Evolutionary conservation across 2,888 invertebrate species (phyloP).

Genomic region (Lacanobia wlatinum): DNA sequence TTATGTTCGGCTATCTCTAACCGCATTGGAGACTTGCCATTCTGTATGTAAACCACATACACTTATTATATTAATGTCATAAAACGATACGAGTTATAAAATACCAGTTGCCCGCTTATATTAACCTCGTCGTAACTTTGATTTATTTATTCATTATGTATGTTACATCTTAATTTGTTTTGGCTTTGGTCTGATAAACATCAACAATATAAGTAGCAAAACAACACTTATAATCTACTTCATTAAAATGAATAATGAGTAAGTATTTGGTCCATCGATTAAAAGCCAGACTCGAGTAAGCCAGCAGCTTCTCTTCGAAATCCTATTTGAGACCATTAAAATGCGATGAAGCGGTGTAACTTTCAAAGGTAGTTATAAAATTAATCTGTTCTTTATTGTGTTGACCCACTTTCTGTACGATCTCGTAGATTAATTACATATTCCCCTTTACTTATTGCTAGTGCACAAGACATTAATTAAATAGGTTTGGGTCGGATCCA

Average conservation of each 20-base stretch:
- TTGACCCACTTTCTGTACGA: conserved; percentile 75
- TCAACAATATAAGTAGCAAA: conserved; percentile 19
- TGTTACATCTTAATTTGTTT: conserved; percentile 49
- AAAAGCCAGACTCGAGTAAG: conserved; percentile 24
- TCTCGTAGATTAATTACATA: conserved; percentile 78
- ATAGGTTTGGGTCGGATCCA: conserved; percentile 77
- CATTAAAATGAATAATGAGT: conserved; percentile 9
- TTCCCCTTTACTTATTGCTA: conserved; percentile 76
- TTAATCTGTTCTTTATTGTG: conserved; percentile 77
- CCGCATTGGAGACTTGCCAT: conserved; percentile 52
- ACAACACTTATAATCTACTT: conserved; percentile 18
- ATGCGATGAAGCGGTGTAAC: conserved; percentile 64
- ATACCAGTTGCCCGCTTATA: conserved; percentile 52
- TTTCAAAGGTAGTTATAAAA: conserved; percentile 68
- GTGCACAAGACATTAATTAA: conserved; percentile 78
- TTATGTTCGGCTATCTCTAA: conserved; percentile 49
- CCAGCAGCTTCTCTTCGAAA: conserved; percentile 54
- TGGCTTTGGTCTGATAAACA: conserved; percentile 39
- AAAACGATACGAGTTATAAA: conserved; percentile 54
- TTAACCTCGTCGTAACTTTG: conserved; percentile 50
- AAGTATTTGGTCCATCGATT: conserved; percentile 32
- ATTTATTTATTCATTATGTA: conserved; percentile 50
- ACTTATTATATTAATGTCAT: conserved; percentile 52
- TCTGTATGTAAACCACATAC: conserved; percentile 56
- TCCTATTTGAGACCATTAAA: conserved; percentile 65